phyloP scores from a whole-genome alignment of 2,888 invertebrate genomes.

The Polylopha cassiicola region DNA sequence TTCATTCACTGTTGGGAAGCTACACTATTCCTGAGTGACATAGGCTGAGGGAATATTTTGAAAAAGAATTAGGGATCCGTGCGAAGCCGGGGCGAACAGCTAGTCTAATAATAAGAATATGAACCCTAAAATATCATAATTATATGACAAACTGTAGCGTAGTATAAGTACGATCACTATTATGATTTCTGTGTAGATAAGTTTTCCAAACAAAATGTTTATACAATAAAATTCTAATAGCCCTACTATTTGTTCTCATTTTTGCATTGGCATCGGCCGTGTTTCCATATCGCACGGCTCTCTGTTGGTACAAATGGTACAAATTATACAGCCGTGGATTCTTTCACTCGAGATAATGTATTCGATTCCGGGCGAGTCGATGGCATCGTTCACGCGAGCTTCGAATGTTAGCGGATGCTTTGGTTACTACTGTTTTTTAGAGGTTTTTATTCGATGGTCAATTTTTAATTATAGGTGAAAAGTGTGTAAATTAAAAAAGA shows the following conservation, averaged over 20 bases:
- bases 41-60: too few species aligned
- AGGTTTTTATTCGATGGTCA: slow-evolving; percentile 3
- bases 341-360: slow-evolving; percentile 61
- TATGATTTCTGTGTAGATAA: too few species aligned
- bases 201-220: too few species aligned
- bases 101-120: too few species aligned
- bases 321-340: slow-evolving; percentile 63
- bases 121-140: too few species aligned
- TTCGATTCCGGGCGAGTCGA: slow-evolving; percentile 59
- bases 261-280: slow-evolving; percentile 12
- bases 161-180: too few species aligned
- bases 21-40: too few species aligned
- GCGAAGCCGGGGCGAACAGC: too few species aligned
- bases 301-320: slow-evolving; percentile 30
- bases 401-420: slow-evolving; percentile 47
- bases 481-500: too few species aligned
- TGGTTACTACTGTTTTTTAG: slow-evolving; percentile 37
- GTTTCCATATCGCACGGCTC: slow-evolving; percentile 32
- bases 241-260: slow-evolving; percentile 20
- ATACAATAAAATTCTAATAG: slow-evolving; percentile 13
- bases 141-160: too few species aligned
- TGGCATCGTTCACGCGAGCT: slow-evolving; percentile 72
- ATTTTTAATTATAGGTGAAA: neutral
- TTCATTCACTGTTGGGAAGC: too few species aligned
- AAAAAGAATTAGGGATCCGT: too few species aligned